Base-by-base conservation (phyloP, 2,888 invertebrate genomes). In the Resseliella maxima region DNA sequence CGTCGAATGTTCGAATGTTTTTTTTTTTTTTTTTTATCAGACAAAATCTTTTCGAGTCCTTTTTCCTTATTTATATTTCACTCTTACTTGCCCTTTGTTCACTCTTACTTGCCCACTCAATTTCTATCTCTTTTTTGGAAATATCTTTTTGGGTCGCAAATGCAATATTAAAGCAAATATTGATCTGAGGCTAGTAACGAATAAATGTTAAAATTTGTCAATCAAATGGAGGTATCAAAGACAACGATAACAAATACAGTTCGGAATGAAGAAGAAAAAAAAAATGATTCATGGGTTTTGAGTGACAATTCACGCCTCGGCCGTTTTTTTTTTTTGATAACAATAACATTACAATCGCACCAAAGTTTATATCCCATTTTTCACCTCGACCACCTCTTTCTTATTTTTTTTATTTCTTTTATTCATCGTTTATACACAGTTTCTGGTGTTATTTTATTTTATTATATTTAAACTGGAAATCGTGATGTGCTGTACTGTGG, bases 151-250 rank as follows among this genome's bases (percentile, higher is more conserved):
- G n/a, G 27, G 50, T 2, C n/a, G 59, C 59, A 27, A 59, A 59
- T 3, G 6, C 1, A 59, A 59, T 24, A 59, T 15, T 15, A 50
- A 50, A 50, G 46, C 46, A 12, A 50, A n/a, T n/a, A n/a, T n/a
- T n/a, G n/a, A n/a, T n/a, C n/a, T n/a, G 27, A 24, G 24, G 12
- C 1, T 2, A 59, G 18, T 18, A 21, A 10, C 21, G 27, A 31
- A 72, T 72, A 35, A 72, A 72, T 35, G 72, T 31, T 27, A 35
- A 72, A 72, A 72, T 72, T 72, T 31, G 72, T 72, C 72, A 72
- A 72, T 72, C 72, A 72, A n/a, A 31, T 72, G 15, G 35, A 72
- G 31, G 27, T 27, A 31, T 72, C 59, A 24, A 27, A 5, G 59
- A 27, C 59, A 27, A 31, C 15, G n/a, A n/a, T 2, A 8, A 72